Evolutionary conservation across 2,113 vertebrate species (phyloP), one percentile per base, ranked within the genome.

Genomic region (Turdus rufiventris): DNA sequence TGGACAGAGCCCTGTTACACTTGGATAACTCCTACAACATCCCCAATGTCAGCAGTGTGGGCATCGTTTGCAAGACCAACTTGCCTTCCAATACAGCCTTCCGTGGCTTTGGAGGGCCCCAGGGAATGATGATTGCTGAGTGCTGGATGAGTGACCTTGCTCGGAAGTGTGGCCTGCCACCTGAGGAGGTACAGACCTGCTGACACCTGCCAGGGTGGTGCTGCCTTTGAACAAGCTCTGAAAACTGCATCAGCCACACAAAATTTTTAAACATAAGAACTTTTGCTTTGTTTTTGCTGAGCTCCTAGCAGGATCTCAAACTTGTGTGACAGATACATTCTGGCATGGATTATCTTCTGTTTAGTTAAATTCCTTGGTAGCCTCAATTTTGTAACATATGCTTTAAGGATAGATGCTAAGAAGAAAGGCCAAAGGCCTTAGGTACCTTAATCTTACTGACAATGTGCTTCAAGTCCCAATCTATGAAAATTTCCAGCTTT

Each of bases 81-180:
- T 94, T 99, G 79, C 79, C 99, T 9, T 99, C 99, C 92, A 99
- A 99, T 95, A 99, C 99, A 0, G 99, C 99, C 16, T 99, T 99
- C 95, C 98, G 99, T 66, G 99, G 99, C 47, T 99, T 99, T 31
- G 99, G 99, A 18, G 99, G 98, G 1, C 99, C 99, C 1, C 99
- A 99, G 73, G 99, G 98, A 50, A 99, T 99, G 99, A 96, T 99
- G 98, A 95, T 99, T 18, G 96, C 98, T 0, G 99, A 99, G 94
- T 97, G 95, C 76, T 99, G 99, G 99, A 99, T 99, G 85, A 98
- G 90, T 0, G 98, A 99, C 15, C 63, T 99, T 8, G 98, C 99
- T 18, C 66, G 95, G 62, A 98, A 94, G 60, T 99, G 99, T 81
- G 97, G 97, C 23, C 92, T 98, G 36, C 97, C 98, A 5, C 96